Evolutionary conservation across 2,113 vertebrate species (phyloP), one percentile per base, ranked within the genome.

Genomic region (Hippocampus comes): DNA sequence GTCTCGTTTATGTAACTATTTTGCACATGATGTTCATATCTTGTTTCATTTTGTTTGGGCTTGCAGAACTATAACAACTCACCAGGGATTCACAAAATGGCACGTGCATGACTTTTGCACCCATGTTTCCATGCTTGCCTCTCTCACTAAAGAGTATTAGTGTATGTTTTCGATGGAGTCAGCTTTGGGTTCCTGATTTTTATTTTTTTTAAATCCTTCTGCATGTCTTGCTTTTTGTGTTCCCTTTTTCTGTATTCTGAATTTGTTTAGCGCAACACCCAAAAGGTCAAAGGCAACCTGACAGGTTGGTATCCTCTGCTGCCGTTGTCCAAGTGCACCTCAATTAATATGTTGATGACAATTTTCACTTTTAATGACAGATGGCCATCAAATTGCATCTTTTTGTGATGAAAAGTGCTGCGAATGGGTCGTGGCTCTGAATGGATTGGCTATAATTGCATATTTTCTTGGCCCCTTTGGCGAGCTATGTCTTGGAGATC

Each of bases 81-180:
- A 56, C 88, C 88, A 2, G 93, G 93, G 63, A 83, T 93, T 70
- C 92, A 93, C 80, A 93, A 93, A 88, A 77, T 93, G 90, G 89
- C 91, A 30, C 86, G 93, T 17, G 88, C 87, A 80, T 91, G 88
- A 90, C 67, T 56, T 53, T 57, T 42, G 53, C 48, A 34, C 49
- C 30, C 7, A 21, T 15, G 21, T 69, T 69, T 8, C 27, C 41
- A 38, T 21, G 30, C 48, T 23, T 67, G 64, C 57, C 70, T 25
- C 60, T 80, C 67, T 67, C 56, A 63, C 57, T 76, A 66, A 67
- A 79, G 21, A 79, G 59, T 60, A 23, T 41, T 63, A 56, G 14
- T 34, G 20, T 67, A 64, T 71, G 46, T 42, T 60, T 76, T 73
- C 49, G 25, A 68, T 1, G 25, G 63, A 38, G 6, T 25, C 61